Base-by-base conservation (phyloP, 2,113 vertebrate genomes). In the Scophthalmus maximus region DNA sequence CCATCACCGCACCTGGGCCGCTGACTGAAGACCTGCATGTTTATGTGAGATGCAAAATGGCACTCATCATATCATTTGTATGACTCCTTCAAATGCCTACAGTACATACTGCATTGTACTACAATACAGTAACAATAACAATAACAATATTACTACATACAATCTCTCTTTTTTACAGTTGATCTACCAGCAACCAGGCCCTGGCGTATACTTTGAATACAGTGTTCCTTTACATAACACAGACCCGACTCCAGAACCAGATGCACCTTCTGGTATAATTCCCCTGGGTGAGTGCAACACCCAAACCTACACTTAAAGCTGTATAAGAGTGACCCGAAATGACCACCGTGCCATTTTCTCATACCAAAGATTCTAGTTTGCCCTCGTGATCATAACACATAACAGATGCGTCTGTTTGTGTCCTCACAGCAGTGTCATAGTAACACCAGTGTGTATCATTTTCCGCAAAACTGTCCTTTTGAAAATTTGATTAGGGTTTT, bases 1-100 rank as follows among this genome's bases (percentile, higher is more conserved):
- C 96, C 0, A 96, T 98, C 73, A 73, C 95, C 51, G 95, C 96
- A 3, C 93, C 94, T 2, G 97, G 97, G 14, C 97, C 96, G 3
- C 94, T 95, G 15, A 94, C 94, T 5, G 95, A 97, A 87, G 94
- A 95, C 73, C 85, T 98, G 65, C 95, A 97, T 23, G 46, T 93
- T 64, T 92, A 90, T 73, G 92, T 93, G 63, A 92, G 90, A 49
- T 15, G 11, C 57, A 68, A 51, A 74, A 57, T 34, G 9, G 25
- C 40, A 52, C 20, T 44, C 32, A 51, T n/a, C n/a, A n/a, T n/a
- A n/a, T n/a, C n/a, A n/a, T n/a, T n/a, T n/a, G n/a, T n/a, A n/a
- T n/a, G n/a, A n/a, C n/a, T n/a, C n/a, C n/a, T n/a, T n/a, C n/a
- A 14, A 44, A 44, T n/a, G 8, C 40, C 3, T 17, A n/a, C n/a